Evolutionary conservation across 2,888 invertebrate genomes (phyloP), one percentile per base, ranked within the genome.

Genomic region (Apeira syringaria): DNA sequence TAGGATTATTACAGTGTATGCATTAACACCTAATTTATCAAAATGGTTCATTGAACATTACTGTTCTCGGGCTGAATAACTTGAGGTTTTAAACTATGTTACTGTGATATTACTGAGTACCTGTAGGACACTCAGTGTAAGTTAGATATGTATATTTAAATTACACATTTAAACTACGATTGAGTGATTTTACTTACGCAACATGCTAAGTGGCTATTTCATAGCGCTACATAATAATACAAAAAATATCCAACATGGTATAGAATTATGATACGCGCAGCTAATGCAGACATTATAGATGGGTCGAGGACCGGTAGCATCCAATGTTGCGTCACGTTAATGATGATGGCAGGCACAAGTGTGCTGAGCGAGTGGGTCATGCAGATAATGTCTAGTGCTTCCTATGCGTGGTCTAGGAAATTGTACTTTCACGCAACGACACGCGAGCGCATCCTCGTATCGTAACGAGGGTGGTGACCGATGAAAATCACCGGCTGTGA

Each of bases 361-460:
- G 20, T 20, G 15, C 50, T 46, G 50, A 60, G 45, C 60, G 65
- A n/a, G 53, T 62, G 70, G 64, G 63, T 68, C 63, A 71, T 62
- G 63, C 54, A 64, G 65, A 68, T 67, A 67, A 68, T 61, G 57
- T 58, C 43, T 38, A 51, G 54, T 56, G 61, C 68, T 80, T 80
- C 78, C 76, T 78, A 44, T 40, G 39, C 56, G 57, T 50, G 58
- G 48, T 66, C 61, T 63, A 75, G 77, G 77, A 80, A 80, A 71
- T 56, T 62, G 56, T 51, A 72, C 79, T 79, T 78, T 78, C 78
- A 71, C 78, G 58, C 24, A 25, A 20, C 62, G 50, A 29, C 32
- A 37, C 38, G 53, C 47, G 53, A 57, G 53, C 55, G 42, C 55
- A 62, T 66, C 60, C 57, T 61, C 36, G n/a, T 43, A 29, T 20